These are phyloP conservation scores for Pomatorhinus ruficollis DNA, from an alignment of 2,113 vertebrate species.

Conservation along the genomic window DNA sequence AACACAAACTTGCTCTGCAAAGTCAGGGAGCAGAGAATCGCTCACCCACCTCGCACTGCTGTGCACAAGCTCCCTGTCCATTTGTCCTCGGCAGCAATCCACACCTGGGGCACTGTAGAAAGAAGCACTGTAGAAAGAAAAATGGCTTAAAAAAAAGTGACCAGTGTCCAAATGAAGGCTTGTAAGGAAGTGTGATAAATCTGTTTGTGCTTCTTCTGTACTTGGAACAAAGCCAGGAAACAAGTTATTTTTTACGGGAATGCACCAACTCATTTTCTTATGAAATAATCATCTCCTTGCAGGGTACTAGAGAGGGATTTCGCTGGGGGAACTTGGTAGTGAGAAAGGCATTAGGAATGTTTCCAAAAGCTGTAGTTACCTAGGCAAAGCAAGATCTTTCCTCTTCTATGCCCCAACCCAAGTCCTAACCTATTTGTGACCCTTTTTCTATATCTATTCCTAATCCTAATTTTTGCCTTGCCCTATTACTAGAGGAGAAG, in stretches of 20 bases:
- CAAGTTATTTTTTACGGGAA: neutral
- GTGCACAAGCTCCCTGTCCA: accelerated
- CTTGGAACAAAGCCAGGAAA: neutral
- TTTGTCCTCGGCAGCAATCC: neutral
- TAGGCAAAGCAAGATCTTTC: neutral
- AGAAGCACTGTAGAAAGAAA: neutral
- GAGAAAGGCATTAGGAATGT: neutral
- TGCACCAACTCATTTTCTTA: neutral
- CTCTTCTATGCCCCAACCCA: neutral
- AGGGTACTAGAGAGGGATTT: neutral
- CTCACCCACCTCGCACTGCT: accelerated
- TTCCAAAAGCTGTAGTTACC: neutral
- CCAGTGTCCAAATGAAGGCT: neutral
- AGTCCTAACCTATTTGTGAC: neutral
- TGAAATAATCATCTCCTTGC: neutral
- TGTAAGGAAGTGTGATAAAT: neutral
- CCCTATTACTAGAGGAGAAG: neutral
- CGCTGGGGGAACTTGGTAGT: neutral
- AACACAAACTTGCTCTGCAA: neutral
- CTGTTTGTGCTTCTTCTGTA: neutral
- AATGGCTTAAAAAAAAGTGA: neutral
- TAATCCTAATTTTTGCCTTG: neutral
- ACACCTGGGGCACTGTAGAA: neutral
- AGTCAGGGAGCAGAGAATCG: neutral
- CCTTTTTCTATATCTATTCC: neutral